phyloP scores from a whole-genome alignment of 1,140 invertebrate genomes.

The Chlorops oryzae region DNA sequence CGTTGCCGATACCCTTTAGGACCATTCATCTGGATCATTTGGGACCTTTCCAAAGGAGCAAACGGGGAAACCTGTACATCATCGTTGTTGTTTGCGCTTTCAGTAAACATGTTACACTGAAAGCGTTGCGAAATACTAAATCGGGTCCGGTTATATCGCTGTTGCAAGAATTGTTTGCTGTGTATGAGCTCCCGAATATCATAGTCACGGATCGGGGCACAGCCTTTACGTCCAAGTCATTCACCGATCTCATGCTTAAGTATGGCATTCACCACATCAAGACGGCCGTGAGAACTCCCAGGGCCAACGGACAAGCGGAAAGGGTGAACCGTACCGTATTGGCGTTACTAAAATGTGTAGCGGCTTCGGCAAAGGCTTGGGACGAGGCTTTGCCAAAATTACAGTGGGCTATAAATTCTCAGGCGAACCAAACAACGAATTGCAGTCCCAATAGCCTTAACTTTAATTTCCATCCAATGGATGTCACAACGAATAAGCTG shows the following conservation, averaged over 20 bases:
- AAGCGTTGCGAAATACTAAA: no score
- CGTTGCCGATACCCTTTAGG: no score
- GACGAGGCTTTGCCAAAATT: neutral
- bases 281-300: conserved; percentile 34
- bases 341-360: neutral
- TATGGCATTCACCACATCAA: conserved; percentile 26
- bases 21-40: no score
- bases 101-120: no score
- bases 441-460: neutral
- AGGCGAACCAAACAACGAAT: neutral
- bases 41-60: no score
- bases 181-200: conserved; percentile 18
- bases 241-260: conserved; percentile 22
- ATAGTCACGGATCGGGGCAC: conserved; percentile 22
- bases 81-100: no score
- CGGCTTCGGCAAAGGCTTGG: neutral
- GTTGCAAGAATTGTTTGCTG: conserved; percentile 15
- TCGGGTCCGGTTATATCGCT: no score
- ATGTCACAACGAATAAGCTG: neutral
- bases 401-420: conserved; percentile 9
- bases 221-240: conserved; percentile 23
- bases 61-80: no score
- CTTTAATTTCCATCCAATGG: neutral
- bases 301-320: conserved; percentile 26
- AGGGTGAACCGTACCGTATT: conserved; percentile 18